A percentile compares a stretch with the other conserved stretches of the same genome.
These are phyloP conservation scores for Campopleginae sp. DNA, from an alignment of 2,888 invertebrate genomes.

Conservation along the genomic window DNA sequence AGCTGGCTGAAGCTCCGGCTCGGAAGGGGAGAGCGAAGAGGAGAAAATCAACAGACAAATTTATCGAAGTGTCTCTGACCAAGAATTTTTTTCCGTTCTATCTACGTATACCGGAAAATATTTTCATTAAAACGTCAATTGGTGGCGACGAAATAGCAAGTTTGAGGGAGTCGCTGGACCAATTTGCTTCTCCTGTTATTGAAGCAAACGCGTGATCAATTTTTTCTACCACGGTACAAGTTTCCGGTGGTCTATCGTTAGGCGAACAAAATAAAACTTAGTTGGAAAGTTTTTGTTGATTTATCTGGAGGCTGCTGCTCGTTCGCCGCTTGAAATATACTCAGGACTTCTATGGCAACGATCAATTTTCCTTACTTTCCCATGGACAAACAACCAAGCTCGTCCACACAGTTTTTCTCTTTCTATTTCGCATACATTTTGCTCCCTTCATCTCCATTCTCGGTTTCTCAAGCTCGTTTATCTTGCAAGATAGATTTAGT, in stretches of 20 bases:
- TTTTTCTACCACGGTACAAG: not conserved
- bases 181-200: not conserved
- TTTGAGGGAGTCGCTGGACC: not conserved
- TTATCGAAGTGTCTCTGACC: slow-evolving; percentile 6
- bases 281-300: not conserved
- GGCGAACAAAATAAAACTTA: not conserved
- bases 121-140: not conserved
- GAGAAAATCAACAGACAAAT: slow-evolving; percentile 1
- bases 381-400: not conserved
- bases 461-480: not conserved
- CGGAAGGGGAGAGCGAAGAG: not conserved
- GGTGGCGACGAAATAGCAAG: not conserved
- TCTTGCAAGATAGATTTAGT: not conserved
- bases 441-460: not conserved
- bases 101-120: not conserved
- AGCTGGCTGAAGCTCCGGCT: not conserved
- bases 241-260: not conserved
- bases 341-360: not conserved
- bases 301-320: not conserved
- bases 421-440: not conserved
- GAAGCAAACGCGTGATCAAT: not conserved
- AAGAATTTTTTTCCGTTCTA: not conserved
- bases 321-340: not conserved
- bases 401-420: not conserved
- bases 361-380: slow-evolving; percentile 2